Evolutionary conservation across 2,113 vertebrate species (phyloP), one percentile per base, ranked within the genome.

Genomic region (Nothocercus julius): DNA sequence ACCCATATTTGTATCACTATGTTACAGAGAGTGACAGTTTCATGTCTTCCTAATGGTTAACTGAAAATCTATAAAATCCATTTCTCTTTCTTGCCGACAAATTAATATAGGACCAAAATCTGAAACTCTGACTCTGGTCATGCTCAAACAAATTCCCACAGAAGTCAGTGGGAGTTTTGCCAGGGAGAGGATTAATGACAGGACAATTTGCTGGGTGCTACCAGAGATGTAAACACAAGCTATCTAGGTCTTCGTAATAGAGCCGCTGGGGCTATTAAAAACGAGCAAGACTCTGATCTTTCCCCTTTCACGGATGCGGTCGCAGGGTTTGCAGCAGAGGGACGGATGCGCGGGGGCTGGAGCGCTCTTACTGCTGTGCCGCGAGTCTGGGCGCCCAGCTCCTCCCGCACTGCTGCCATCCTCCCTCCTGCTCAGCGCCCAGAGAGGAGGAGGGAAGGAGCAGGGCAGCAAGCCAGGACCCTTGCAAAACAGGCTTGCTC

Each of bases 11-110:
- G 83, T 96, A 94, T 94, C 87, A 77, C 87, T 96, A 95, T 72
- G 36, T 92, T 85, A 91, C 36, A 97, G 78, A 96, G 85, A 81
- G 81, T 86, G 93, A 95, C 92, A 97, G 84, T 93, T 97, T 97
- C 90, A 96, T 82, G 94, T 96, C 95, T 94, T 95, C 54, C 81
- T 96, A 97, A 97, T 68, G 78, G 92, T 97, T 96, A 97, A 97
- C 90, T 77, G 87, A 97, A 98, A 97, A 96, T 97, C 92, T 91
- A 96, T 97, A 97, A 96, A 95, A 94, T 81, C 54, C 49, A 77
- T 90, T 95, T 93, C 47, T 96, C 77, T 96, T 92, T 63, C 95
- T 90, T 59, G 32, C 73, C 95, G 83, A 96, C 75, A 97, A 97
- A 97, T 97, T 96, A 96, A 95, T 88, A 87, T 38, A 95, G 47